These are phyloP conservation scores for Megamerina dolium DNA, from an alignment of 2,888 invertebrate genomes.

Conservation along the genomic window DNA sequence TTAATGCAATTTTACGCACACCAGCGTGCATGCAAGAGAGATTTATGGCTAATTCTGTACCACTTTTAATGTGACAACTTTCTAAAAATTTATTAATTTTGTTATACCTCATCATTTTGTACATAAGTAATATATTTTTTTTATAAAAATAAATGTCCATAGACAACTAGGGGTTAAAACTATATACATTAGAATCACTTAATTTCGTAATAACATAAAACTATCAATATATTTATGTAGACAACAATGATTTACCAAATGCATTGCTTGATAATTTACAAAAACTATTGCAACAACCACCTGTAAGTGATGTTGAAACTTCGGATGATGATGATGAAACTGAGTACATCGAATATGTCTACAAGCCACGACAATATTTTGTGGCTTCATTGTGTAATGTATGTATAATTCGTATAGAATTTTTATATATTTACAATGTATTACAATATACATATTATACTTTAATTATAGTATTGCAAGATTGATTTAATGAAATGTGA, in stretches of 20 bases:
- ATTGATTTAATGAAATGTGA: slow-evolving; percentile 30
- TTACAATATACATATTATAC: slow-evolving; percentile 16
- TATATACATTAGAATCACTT: neutral
- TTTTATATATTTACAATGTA: slow-evolving; percentile 25
- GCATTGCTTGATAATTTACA: slow-evolving; percentile 37
- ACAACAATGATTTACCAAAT: slow-evolving; percentile 28
- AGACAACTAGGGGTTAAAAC: too few relatives aligned
- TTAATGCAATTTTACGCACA: too few relatives aligned
- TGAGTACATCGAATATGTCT: slow-evolving; percentile 59
- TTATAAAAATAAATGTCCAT: too few relatives aligned
- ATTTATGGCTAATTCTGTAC: too few relatives aligned
- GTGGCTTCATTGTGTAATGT: slow-evolving; percentile 55
- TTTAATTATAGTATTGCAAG: slow-evolving; percentile 36
- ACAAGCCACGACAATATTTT: slow-evolving; percentile 61
- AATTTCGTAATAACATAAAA: neutral
- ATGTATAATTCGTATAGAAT: slow-evolving; percentile 14
- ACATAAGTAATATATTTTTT: too few relatives aligned
- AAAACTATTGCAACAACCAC: slow-evolving; percentile 37
- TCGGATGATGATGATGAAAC: slow-evolving; percentile 54
- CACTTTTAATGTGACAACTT: too few relatives aligned
- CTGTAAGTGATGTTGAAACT: slow-evolving; percentile 36
- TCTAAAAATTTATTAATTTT: too few relatives aligned
- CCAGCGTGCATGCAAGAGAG: too few relatives aligned
- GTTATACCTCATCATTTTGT: too few relatives aligned
- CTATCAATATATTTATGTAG: slow-evolving; percentile 16